Evolutionary conservation across 2,113 vertebrate genomes (phyloP).

Genomic region (Spizaetus ornatus): DNA sequence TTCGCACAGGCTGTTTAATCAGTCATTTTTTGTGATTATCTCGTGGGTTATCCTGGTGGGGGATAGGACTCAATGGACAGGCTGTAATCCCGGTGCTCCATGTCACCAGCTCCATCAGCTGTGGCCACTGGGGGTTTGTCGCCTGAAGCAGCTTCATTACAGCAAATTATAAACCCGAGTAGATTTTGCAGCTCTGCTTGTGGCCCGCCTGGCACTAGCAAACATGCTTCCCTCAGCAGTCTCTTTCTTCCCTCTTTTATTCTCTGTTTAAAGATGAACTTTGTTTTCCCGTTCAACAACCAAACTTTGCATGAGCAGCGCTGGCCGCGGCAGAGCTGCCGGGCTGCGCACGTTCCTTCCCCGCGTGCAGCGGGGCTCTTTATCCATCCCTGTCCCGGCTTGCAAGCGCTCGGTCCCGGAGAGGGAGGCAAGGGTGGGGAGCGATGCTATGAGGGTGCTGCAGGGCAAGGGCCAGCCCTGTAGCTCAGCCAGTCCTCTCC

Average conservation of each 20-base stretch:
- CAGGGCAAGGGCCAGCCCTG: not conserved
- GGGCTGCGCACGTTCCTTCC: not conserved
- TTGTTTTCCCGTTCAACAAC: not conserved
- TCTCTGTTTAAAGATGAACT: not conserved
- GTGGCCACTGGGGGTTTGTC: not conserved
- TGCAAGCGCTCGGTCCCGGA: not conserved
- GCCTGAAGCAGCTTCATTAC: not conserved
- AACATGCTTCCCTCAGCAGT: not conserved
- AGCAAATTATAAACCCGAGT: not conserved
- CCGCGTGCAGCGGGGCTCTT: not conserved
- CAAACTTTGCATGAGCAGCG: not conserved
- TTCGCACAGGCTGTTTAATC: not conserved
- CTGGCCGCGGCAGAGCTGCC: fast-evolving
- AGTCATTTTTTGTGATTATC: not conserved
- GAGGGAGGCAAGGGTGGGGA: not conserved
- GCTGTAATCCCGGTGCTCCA: not conserved
- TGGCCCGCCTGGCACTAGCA: not conserved
- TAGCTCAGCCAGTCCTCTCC: not conserved
- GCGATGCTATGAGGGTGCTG: not conserved
- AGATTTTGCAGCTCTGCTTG: not conserved
- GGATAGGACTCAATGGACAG: not conserved
- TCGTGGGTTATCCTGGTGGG: not conserved
- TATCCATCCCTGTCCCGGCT: not conserved
- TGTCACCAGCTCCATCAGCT: not conserved
- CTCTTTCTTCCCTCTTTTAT: not conserved